Evolutionary conservation across 1,140 invertebrate genomes (phyloP).

Genomic region (Neotoxoptera formosana): DNA sequence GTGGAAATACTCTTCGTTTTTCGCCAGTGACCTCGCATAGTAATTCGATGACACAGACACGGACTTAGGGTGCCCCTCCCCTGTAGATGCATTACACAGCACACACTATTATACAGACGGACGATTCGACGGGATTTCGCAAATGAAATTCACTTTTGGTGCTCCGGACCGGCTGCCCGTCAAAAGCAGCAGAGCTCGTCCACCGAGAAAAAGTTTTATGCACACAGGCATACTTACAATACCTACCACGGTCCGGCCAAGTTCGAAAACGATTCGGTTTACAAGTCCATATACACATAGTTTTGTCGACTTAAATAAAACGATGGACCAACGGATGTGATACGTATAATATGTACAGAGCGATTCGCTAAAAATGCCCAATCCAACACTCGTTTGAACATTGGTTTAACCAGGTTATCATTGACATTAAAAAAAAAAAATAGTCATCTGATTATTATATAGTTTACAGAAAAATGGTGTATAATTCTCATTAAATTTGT

Average conservation of each 20-base stretch:
- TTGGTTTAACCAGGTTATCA: no score
- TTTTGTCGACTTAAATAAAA: not conserved
- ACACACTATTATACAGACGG: not conserved
- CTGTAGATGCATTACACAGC: not conserved
- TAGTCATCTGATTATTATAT: not conserved
- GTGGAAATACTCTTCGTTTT: not conserved
- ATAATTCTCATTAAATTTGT: not conserved
- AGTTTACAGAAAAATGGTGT: not conserved
- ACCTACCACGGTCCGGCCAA: not conserved
- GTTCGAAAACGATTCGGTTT: not conserved
- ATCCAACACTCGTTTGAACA: not conserved
- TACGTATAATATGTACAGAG: not conserved
- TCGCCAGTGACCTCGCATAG: not conserved
- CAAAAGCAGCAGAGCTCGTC: not conserved
- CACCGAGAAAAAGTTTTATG: not conserved
- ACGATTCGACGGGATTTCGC: not conserved
- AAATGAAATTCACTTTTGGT: not conserved
- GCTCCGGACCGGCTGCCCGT: not conserved
- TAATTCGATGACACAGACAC: not conserved
- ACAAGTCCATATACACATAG: not conserved
- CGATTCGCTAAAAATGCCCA: not conserved
- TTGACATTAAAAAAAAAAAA: no score
- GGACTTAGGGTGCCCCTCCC: accelerated
- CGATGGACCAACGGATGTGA: not conserved
- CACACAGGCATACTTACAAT: not conserved